Evolutionary conservation across 37 sponge, comb jelly and placozoan species (phyloP).

Genomic region (Diacarnus erythraeanus): DNA sequence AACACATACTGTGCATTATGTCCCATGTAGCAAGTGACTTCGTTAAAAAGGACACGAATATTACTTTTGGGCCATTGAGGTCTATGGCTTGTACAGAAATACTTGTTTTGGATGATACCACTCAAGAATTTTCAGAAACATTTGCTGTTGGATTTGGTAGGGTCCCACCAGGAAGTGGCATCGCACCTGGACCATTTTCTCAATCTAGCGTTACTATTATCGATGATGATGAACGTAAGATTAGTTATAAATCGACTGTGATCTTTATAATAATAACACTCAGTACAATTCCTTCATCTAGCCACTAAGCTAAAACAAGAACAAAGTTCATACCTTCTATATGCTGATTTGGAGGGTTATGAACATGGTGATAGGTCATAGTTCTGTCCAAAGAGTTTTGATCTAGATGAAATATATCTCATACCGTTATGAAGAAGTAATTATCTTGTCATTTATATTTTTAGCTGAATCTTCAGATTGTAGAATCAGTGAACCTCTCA

Average conservation of each 20-base stretch:
- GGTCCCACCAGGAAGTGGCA: background rate
- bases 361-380: too few relatives aligned
- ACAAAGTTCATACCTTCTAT: background rate
- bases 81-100: conserved; percentile 34
- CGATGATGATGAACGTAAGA: conserved; percentile 25
- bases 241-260: background rate
- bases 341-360: background rate
- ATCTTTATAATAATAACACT: background rate
- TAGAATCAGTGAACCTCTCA: conserved; percentile 21
- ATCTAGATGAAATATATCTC: too few relatives aligned
- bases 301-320: background rate
- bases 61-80: conserved; percentile 22
- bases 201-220: conserved; percentile 32
- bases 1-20: too few relatives aligned
- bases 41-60: background rate
- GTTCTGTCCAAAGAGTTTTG: too few relatives aligned
- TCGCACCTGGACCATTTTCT: background rate
- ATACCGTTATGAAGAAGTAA: too few relatives aligned
- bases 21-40: conserved; percentile 51
- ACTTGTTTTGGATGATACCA: conserved; percentile 31
- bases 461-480: conserved; percentile 4
- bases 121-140: conserved; percentile 18
- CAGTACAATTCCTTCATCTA: background rate
- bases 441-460: background rate
- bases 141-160: conserved; percentile 21